phyloP scores from a whole-genome alignment of 30 jellyfish, hydroid and myxozoan genomes.

The Hydractinia echinata region DNA sequence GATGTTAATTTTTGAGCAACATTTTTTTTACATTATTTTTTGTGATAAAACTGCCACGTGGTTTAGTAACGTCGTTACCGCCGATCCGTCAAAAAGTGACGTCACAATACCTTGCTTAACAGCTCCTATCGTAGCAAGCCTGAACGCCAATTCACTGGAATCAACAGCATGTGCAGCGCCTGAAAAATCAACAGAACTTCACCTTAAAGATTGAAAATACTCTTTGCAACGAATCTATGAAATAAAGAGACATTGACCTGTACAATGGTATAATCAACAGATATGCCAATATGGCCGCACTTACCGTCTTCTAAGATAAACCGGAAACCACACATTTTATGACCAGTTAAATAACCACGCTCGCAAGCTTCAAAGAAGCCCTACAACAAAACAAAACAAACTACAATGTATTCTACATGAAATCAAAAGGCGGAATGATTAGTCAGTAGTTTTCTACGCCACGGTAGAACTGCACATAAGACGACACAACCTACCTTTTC shows the following conservation, averaged over 20 bases:
- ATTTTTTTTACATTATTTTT: too few relatives aligned
- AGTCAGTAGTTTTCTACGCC: not conserved
- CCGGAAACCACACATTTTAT: constrained; percentile 72
- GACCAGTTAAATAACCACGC: constrained; percentile 81
- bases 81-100: too few relatives aligned
- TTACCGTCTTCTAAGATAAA: constrained; percentile 85
- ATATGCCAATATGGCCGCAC: not conserved
- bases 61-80: too few relatives aligned
- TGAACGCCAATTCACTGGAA: constrained; percentile 97
- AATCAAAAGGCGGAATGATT: not conserved
- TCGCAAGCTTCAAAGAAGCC: constrained; percentile 95
- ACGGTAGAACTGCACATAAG: not conserved
- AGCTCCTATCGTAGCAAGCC: constrained; percentile 93
- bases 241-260: not conserved
- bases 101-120: constrained; percentile 65
- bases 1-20: too few relatives aligned
- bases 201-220: not conserved
- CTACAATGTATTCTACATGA: too few relatives aligned
- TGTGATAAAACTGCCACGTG: too few relatives aligned
- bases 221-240: not conserved
- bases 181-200: not conserved
- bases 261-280: not conserved
- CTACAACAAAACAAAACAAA: too few relatives aligned
- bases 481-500: constrained; percentile 65
- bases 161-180: constrained; percentile 99